phyloP scores from a whole-genome alignment of 1,140 invertebrate species.

The Eurosta solidaginis region DNA sequence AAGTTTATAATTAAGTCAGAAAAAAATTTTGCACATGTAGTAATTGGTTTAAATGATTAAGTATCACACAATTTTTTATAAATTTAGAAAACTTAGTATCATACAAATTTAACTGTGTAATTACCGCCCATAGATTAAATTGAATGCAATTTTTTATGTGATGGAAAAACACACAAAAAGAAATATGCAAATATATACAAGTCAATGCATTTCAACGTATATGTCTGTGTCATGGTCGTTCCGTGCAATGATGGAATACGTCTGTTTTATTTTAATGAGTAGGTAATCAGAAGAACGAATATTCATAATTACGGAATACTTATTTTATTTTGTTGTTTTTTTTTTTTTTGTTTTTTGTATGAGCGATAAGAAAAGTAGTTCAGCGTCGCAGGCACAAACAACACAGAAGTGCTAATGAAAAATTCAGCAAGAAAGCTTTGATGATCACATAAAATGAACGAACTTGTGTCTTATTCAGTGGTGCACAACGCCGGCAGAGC shows the following conservation, averaged over 20 bases:
- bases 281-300: not conserved
- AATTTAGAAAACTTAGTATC: too few species aligned
- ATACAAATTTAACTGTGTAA: not conserved
- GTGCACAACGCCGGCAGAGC: too few species aligned
- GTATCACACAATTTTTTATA: not conserved
- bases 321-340: not conserved
- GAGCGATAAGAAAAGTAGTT: slow-evolving; percentile 26
- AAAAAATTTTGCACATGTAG: too few species aligned
- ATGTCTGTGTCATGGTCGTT: not conserved
- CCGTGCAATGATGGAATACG: not conserved
- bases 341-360: not conserved
- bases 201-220: not conserved
- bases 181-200: not conserved
- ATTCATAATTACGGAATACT: not conserved
- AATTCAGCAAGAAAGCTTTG: not conserved
- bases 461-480: too few species aligned
- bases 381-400: not conserved
- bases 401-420: not conserved
- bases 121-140: not conserved
- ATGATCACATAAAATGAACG: not conserved
- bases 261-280: not conserved
- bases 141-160: not conserved
- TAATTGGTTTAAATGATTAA: slow-evolving; percentile 20
- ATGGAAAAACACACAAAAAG: not conserved
- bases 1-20: not conserved